A percentile compares a stretch with the other conserved stretches of the same genome.
Conservation (phyloP, 2,113 vertebrate genomes). For the Alligator mississippiensis region DNA sequence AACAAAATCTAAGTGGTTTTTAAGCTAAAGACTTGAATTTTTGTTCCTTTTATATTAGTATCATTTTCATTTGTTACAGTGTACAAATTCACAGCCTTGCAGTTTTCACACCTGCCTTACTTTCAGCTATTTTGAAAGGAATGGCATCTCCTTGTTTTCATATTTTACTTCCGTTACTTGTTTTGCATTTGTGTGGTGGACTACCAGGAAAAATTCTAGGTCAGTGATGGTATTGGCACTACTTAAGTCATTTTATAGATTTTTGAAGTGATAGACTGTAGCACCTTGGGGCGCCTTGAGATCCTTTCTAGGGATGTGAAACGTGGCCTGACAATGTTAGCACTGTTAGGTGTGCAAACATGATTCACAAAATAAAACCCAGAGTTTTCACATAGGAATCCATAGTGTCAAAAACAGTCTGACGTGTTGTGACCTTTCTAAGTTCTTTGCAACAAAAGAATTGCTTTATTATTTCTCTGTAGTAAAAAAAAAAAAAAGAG, state of each 20-base stretch:
- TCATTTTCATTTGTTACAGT: neutral
- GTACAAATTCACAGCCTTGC: neutral
- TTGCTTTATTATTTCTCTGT: too few relatives aligned
- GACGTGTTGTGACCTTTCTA: too few relatives aligned
- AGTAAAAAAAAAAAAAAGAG: too few relatives aligned
- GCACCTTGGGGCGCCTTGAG: too few relatives aligned
- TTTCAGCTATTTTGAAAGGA: neutral
- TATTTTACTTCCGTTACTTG: neutral
- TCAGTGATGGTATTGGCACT: neutral
- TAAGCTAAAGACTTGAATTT: neutral
- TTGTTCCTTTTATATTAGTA: neutral
- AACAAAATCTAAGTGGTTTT: neutral
- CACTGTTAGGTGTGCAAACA: too few relatives aligned
- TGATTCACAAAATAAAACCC: too few relatives aligned
- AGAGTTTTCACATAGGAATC: too few relatives aligned
- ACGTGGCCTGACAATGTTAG: too few relatives aligned
- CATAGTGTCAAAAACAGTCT: too few relatives aligned
- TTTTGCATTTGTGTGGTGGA: neutral
- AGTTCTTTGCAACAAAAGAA: too few relatives aligned
- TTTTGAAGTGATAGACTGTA: neutral
- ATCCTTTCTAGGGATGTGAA: too few relatives aligned
- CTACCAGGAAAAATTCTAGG: neutral
- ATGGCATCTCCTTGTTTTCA: accelerated
- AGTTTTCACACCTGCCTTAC: neutral
- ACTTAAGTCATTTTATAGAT: neutral